phyloP scores from a whole-genome alignment of 2,888 invertebrate genomes.

The Drosophila infuscata region DNA sequence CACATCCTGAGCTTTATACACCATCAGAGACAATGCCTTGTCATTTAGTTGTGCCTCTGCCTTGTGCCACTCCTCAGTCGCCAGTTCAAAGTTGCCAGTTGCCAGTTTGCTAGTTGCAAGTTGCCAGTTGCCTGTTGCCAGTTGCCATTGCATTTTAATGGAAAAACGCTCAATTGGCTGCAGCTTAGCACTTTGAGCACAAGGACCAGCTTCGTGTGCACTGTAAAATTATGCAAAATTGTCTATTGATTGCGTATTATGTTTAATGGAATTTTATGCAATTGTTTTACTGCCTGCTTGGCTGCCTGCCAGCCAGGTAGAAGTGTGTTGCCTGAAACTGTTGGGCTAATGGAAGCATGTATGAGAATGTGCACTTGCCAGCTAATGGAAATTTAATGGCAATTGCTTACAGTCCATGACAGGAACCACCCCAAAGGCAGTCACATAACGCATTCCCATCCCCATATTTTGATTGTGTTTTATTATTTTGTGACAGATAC shows the following conservation, averaged over 20 bases:
- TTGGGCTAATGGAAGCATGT: constrained; percentile 44
- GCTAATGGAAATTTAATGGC: constrained; percentile 72
- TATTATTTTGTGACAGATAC: constrained; percentile 85
- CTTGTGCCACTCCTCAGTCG: constrained; percentile 2
- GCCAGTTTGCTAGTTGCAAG: background rate
- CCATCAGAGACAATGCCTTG: constrained; percentile 56
- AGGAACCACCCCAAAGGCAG: background rate
- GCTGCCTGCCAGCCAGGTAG: constrained; percentile 10
- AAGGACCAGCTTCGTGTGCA: constrained; percentile 47
- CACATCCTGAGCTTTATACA: constrained; percentile 34
- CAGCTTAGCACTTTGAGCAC: constrained; percentile 63
- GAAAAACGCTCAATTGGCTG: constrained; percentile 65
- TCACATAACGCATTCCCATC: constrained; percentile 30
- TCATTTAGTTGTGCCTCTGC: constrained; percentile 40
- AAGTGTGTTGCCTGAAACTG: constrained; percentile 31
- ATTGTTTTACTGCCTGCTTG: constrained; percentile 58
- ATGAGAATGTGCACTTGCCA: constrained; percentile 33
- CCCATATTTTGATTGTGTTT: constrained; percentile 18
- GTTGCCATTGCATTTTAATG: constrained; percentile 70
- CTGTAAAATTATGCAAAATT: constrained; percentile 70
- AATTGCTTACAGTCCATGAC: constrained; percentile 37
- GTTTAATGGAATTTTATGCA: constrained; percentile 72
- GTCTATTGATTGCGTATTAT: constrained; percentile 73
- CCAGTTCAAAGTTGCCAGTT: constrained; percentile 1
- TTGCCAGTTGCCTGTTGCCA: constrained; percentile 7